Evolutionary conservation across 2,797 vertebrate genomes (phyloP).

Genomic region (Trematomus bernacchii): DNA sequence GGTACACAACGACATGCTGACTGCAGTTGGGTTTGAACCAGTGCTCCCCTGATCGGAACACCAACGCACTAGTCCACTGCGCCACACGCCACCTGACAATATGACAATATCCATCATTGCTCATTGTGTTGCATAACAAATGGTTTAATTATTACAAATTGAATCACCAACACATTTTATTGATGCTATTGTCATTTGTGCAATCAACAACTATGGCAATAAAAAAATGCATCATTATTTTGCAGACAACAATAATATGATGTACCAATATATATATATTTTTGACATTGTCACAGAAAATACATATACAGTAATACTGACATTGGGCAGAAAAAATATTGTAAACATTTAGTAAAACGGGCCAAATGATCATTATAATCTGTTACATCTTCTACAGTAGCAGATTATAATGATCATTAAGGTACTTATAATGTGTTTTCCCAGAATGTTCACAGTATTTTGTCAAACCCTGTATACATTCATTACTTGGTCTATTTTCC

Average conservation of each 20-base stretch:
- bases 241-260: constrained; percentile 1
- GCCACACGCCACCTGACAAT: no score
- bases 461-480: constrained; percentile 35
- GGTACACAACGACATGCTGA: no score
- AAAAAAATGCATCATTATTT: not conserved
- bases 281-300: constrained; percentile 27
- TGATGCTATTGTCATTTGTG: constrained; percentile 9
- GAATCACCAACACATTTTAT: constrained; percentile 16
- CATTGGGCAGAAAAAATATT: constrained; percentile 24
- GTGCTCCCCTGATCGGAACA: no score
- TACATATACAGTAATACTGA: constrained; percentile 11
- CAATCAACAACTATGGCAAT: constrained; percentile 11
- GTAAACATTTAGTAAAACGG: not conserved
- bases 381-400: not conserved
- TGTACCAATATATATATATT: constrained; percentile 7
- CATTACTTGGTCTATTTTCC: constrained; percentile 11
- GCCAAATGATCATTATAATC: not conserved
- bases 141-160: constrained; percentile 21
- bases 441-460: constrained; percentile 40
- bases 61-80: no score
- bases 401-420: not conserved
- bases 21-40: no score
- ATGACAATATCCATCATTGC: not conserved
- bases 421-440: constrained; percentile 1
- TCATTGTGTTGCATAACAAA: not conserved